Base-by-base conservation (phyloP, 2,113 vertebrate species). In the Seriola dumerili region DNA sequence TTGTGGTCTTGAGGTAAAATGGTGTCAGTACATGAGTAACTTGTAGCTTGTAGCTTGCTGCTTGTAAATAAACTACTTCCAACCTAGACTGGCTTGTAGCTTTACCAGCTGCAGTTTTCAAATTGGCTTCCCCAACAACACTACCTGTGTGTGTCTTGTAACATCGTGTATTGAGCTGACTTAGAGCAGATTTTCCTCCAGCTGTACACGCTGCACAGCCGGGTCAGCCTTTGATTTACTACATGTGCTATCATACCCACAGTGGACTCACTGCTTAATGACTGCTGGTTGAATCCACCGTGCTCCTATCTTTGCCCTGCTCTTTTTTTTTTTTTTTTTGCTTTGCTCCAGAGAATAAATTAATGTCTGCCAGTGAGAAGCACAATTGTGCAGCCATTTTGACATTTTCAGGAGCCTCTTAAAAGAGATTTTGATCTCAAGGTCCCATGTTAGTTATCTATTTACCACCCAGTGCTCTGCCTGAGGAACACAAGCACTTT, bases 381-480 rank as follows among this genome's bases (percentile, higher is more conserved):
- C 9, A 29, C 65, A 32, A 3, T 2, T 23, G 29, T 36, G 29
- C 38, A 65, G 25, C n/a, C 17, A 14, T 64, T 76, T 59, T n/a
- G 9, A 19, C 29, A 2, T 80, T 75, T 76, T 74, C 34, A 68
- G 4, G 23, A 23, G 58, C 14, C 9, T 57, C 34, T 46, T 69
- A n/a, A 40, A 65, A 63, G 29, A 66, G 67, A 71, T 63, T 81
- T 73, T 50, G 40, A 72, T 71, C 50, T 67, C 38, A 54, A 17
- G 42, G 29, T 52, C 48, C 19, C 86, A 58, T 50, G 89, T 84
- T 86, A 78, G 12, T 66, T 76, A 80, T 84, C 78, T 63, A 82
- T 90, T 84, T 80, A 77, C 72, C 64, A 16, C 84, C 72, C 67
- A 73, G 80, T 55, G 83, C 9, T 72, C 48, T 54, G 54, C 32